phyloP scores from a whole-genome alignment of 2,888 invertebrate genomes.

The Lysandra coridon region DNA sequence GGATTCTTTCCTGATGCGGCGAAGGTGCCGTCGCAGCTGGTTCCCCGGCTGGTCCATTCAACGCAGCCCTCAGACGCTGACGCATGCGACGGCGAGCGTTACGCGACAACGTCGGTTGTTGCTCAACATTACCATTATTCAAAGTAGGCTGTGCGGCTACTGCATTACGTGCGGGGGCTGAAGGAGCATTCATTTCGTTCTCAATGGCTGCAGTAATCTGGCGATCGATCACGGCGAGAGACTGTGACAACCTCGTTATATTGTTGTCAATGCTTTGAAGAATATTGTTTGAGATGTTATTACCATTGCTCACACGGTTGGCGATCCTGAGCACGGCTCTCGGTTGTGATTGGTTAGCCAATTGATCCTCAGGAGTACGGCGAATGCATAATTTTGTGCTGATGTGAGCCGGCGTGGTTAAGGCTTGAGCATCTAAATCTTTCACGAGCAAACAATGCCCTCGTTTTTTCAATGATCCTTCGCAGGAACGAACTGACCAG shows the following conservation, averaged over 20 bases:
- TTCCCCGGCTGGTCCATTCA: constrained; percentile 49
- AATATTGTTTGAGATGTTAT: constrained; percentile 49
- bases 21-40: constrained; percentile 38
- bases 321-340: constrained; percentile 70
- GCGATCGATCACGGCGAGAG: constrained; percentile 62
- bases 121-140: constrained; percentile 38
- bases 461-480: constrained; percentile 69
- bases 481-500: constrained; percentile 71
- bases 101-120: constrained; percentile 51
- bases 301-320: constrained; percentile 53
- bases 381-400: constrained; percentile 63
- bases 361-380: constrained; percentile 59
- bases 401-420: constrained; percentile 55
- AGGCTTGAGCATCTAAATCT: constrained; percentile 60
- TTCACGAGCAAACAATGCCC: constrained; percentile 62
- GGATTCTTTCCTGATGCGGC: not conserved
- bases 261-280: constrained; percentile 64
- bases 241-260: constrained; percentile 61
- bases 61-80: constrained; percentile 57
- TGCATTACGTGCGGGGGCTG: constrained; percentile 32
- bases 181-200: constrained; percentile 55
- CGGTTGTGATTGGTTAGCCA: constrained; percentile 56
- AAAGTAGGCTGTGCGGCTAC: constrained; percentile 36
- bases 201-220: constrained; percentile 58
- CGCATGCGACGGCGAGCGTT: constrained; percentile 66